These are phyloP conservation scores for Acanthosepion lycidas DNA, from an alignment of 2,888 invertebrate species.

Conservation along the genomic window DNA sequence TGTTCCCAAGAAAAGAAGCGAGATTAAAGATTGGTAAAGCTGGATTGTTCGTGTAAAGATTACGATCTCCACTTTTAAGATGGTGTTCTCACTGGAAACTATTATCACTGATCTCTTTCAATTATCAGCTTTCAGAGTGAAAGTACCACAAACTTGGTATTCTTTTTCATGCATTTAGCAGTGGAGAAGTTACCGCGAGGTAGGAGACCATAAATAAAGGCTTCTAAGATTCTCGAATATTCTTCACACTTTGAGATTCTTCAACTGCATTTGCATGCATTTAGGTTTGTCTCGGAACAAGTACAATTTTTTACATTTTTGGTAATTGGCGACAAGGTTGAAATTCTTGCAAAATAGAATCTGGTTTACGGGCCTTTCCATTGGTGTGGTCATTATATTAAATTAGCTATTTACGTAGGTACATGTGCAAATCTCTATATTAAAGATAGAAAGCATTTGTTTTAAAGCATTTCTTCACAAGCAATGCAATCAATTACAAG, in stretches of 20 bases:
- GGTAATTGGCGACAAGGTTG: background rate
- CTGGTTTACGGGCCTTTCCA: too few relatives aligned
- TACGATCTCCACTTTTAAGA: background rate
- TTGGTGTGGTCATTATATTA: too few relatives aligned
- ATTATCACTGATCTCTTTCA: background rate
- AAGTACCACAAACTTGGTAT: too few relatives aligned
- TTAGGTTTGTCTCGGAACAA: background rate
- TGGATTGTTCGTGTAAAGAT: background rate
- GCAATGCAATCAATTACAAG: too few relatives aligned
- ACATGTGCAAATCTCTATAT: too few relatives aligned
- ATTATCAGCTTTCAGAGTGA: background rate
- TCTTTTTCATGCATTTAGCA: background rate
- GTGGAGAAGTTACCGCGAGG: background rate
- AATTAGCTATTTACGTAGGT: too few relatives aligned
- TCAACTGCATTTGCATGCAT: background rate
- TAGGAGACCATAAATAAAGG: background rate
- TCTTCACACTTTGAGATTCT: background rate
- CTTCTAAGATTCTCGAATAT: background rate
- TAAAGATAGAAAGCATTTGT: too few relatives aligned
- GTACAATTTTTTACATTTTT: background rate
- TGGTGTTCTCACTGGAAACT: background rate
- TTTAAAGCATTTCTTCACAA: too few relatives aligned
- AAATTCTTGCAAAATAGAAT: too few relatives aligned
- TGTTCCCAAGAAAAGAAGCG: background rate
- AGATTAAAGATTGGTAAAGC: conserved; percentile 33